Evolutionary conservation across 2,113 vertebrate genomes (phyloP).

Genomic region (Apaloderma vittatum): DNA sequence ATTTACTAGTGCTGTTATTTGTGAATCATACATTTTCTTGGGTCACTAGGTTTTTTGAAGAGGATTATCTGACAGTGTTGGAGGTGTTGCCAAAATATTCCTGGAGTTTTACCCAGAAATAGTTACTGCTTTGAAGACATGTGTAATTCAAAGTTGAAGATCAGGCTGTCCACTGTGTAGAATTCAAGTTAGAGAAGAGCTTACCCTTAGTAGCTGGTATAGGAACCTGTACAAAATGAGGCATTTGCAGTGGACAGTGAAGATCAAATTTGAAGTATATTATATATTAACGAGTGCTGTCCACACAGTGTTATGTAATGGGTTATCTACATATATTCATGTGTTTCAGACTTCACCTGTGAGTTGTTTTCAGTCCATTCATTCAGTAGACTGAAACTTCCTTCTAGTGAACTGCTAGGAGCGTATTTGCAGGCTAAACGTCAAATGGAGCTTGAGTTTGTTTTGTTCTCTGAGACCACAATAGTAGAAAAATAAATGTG

Average conservation of each 20-base stretch:
- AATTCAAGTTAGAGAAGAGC: no score
- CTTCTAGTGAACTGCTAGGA: not conserved
- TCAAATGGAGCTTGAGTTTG: not conserved
- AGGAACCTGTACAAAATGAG: no score
- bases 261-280: no score
- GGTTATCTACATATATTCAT: not conserved
- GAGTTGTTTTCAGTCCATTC: not conserved
- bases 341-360: not conserved
- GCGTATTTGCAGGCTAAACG: not conserved
- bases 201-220: no score
- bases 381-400: not conserved
- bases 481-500: not conserved
- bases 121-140: not conserved
- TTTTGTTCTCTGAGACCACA: not conserved
- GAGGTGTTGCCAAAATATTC: not conserved
- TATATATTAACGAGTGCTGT: not conserved
- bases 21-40: not conserved
- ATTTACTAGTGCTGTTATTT: not conserved
- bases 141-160: not conserved
- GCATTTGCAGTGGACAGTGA: no score
- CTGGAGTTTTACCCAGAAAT: not conserved
- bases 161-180: not conserved
- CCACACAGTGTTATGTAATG: accelerated
- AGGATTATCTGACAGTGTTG: not conserved
- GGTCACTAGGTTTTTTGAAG: not conserved